These are phyloP conservation scores for Orius insidiosus DNA, from an alignment of 1,140 invertebrate genomes.

Conservation along the genomic window DNA sequence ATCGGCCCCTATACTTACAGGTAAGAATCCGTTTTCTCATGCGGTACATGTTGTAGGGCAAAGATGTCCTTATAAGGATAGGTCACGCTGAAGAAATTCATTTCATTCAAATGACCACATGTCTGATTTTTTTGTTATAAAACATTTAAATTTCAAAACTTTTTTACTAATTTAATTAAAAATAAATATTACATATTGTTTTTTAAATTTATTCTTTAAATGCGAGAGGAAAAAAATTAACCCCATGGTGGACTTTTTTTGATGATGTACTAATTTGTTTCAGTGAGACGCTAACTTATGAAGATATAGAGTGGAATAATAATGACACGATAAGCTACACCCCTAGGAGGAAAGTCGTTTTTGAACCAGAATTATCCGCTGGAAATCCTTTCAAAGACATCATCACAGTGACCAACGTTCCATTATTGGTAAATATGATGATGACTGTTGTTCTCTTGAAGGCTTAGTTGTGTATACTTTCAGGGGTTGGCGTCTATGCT, in stretches of 20 bases:
- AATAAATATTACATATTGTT: too few species aligned
- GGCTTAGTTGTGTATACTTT: background rate
- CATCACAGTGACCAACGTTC: slow-evolving; percentile 56
- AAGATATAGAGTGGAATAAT: slow-evolving; percentile 51
- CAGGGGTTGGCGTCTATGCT: slow-evolving; percentile 44
- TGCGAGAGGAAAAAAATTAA: too few species aligned
- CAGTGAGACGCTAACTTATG: slow-evolving; percentile 50
- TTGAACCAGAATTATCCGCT: slow-evolving; percentile 46
- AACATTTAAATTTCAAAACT: too few species aligned
- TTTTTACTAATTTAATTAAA: too few species aligned
- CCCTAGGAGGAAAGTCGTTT: slow-evolving; percentile 45
- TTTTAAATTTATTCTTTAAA: too few species aligned
- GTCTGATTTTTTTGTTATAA: background rate
- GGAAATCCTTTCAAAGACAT: slow-evolving; percentile 42
- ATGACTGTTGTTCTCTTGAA: too few species aligned
- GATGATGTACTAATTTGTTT: too few species aligned
- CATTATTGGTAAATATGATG: slow-evolving; percentile 60
- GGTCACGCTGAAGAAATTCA: background rate
- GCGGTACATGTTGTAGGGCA: background rate
- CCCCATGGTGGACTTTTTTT: too few species aligned
- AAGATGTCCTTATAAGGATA: background rate
- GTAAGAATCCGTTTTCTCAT: slow-evolving; percentile 31
- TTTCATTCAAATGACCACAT: background rate
- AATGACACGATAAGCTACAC: slow-evolving; percentile 62
- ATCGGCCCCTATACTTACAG: slow-evolving; percentile 74